Base-by-base conservation (phyloP, 1,140 invertebrate genomes). In the Berghia stephanieae region DNA sequence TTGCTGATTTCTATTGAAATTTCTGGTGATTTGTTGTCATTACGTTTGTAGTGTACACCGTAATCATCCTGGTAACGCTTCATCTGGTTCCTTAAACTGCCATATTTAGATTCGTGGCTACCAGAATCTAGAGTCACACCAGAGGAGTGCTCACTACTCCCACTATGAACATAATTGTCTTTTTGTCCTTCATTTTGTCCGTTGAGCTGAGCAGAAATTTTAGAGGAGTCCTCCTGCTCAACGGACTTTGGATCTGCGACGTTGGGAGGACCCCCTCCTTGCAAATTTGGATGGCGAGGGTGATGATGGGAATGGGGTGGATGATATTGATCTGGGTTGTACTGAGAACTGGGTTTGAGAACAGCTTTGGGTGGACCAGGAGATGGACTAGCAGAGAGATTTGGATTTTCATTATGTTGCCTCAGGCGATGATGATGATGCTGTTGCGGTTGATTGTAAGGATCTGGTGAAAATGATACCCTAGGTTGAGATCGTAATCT, bases 201-300 rank as follows among this genome's bases (percentile, higher is more conserved):
- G 66, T 76, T 72, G 76, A 69, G 55, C 42, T 34, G 46, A 18
- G 79, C 8, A n/a, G 60, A 18, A 46, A 13, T 34, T 42, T 38
- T 52, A 1, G 5, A 80, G 80, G 83, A 78, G 81, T 76, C 80
- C 82, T 79, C 81, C 66, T 66, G 80, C 73, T 80, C 78, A 74
- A 80, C 70, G 71, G 79, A 66, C 42, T 57, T 70, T 66, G 34
- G 44, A 55, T 43, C 57, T 21, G 31, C 18, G 21, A 49, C 78
- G 60, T 79, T 80, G 78, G 69, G 79, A 81, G 82, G 82, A 82
- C 82, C 82, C 82, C 85, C 81, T 83, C 83, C 82, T 57, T 77
- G 73, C 79, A 85, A 86, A 84, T 83, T 82, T 78, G 67, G 72
- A 60, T 81, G 52, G n/a, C 46, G 40, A 36, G 18, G 72, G 78